Evolutionary conservation across 1,140 invertebrate species (phyloP).

Genomic region (Drosophila suzukii): DNA sequence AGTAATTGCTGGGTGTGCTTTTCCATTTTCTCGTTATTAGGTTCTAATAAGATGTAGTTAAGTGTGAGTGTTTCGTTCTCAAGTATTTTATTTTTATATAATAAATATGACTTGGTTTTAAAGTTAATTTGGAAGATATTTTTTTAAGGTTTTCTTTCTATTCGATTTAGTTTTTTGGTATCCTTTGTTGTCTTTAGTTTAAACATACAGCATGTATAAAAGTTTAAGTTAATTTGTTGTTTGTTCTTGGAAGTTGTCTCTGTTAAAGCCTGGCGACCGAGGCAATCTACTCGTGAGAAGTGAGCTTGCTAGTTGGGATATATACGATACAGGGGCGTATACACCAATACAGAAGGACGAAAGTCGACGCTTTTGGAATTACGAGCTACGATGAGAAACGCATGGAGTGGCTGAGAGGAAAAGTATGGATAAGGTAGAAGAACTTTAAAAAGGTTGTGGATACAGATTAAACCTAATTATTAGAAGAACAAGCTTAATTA

Average conservation of each 20-base stretch:
- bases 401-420: slow-evolving; percentile 17
- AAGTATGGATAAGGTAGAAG: not conserved
- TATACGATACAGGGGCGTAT: slow-evolving; percentile 22
- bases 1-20: slow-evolving; percentile 52
- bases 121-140: slow-evolving; percentile 81
- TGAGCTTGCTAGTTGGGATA: slow-evolving; percentile 49
- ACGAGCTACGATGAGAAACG: slow-evolving; percentile 19
- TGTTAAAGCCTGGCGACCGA: slow-evolving; percentile 49
- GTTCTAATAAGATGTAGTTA: slow-evolving; percentile 65
- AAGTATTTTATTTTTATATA: slow-evolving; percentile 50
- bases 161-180: slow-evolving; percentile 46
- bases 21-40: slow-evolving; percentile 44
- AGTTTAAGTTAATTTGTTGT: slow-evolving; percentile 61
- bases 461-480: not conserved
- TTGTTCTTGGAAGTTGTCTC: slow-evolving; percentile 63
- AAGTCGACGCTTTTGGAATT: slow-evolving; percentile 15
- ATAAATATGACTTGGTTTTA: slow-evolving; percentile 57
- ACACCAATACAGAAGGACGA: slow-evolving; percentile 39
- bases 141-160: slow-evolving; percentile 39
- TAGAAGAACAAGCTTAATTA: no score
- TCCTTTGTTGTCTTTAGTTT: slow-evolving; percentile 51
- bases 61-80: slow-evolving; percentile 49
- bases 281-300: slow-evolving; percentile 50
- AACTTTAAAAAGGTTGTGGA: no score
- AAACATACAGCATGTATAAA: slow-evolving; percentile 74